Evolutionary conservation across 2,888 invertebrate species (phyloP), one percentile per base, ranked within the genome.

Genomic region (Campoplex nolae): DNA sequence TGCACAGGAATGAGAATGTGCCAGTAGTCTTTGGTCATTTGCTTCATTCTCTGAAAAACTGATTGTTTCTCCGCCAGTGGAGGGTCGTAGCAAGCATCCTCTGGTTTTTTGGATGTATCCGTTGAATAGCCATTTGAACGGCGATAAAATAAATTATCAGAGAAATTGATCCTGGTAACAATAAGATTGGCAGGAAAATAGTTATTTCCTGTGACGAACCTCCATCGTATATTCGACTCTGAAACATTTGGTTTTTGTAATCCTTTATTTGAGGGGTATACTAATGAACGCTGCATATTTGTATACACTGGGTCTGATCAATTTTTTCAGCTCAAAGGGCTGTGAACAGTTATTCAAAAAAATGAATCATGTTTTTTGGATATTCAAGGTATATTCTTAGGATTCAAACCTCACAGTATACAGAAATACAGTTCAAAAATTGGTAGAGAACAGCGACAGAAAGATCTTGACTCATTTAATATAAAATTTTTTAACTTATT

Each of bases 11-110:
- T 95, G 83, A 99, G 95, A 80, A 99, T 97, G 95, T 99, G 99
- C 98, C 99, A 99, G 95, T 99, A 99, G 93, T 99, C 97, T 93
- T 97, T 97, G 93, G 98, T 98, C 97, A 99, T 98, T 92, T 97
- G 95, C 94, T 98, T 99, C 94, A 99, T 98, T 92, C 96, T 96
- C 90, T 97, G 96, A 92, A 98, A 96, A 3, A 98, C 93, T 0
- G 97, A 96, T 90, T 95, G 92, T 93, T 97, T 96, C 54, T 90
- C 85, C 8, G 82, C 11, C 16, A 76, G 82, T 51, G 71, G 80
- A 38, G 89, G 81, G 23, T 83, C 79, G 28, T 85, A 45, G 38
- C 74, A 71, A 7, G 85, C 77, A 75, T 90, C 83, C 0, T 79
- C 85, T 16, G 86, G 23, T 23, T 71, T 23, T 35, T 88, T 68